Evolutionary conservation across 2,888 invertebrate genomes (phyloP).

Genomic region (Labia minor): DNA sequence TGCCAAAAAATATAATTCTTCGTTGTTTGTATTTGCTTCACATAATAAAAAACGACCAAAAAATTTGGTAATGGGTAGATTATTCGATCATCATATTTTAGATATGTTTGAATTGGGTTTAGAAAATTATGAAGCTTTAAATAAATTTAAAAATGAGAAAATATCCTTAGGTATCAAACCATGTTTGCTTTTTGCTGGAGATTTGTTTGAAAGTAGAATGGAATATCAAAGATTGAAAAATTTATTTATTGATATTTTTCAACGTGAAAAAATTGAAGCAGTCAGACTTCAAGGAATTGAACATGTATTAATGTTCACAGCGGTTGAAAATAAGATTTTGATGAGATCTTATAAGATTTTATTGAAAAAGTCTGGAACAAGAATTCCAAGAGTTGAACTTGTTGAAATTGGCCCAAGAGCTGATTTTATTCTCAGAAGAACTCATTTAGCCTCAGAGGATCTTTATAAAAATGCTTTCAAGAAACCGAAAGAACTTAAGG

Average conservation of each 20-base stretch:
- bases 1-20: constrained; percentile 72
- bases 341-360: constrained; percentile 66
- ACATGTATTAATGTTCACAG: constrained; percentile 83
- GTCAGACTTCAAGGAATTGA: constrained; percentile 88
- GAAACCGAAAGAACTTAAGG: constrained; percentile 65
- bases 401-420: constrained; percentile 89
- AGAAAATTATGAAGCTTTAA: constrained; percentile 65
- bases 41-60: constrained; percentile 92
- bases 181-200: constrained; percentile 82
- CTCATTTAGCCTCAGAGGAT: constrained; percentile 80
- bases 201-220: constrained; percentile 72
- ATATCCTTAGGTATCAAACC: constrained; percentile 77
- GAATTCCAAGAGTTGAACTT: constrained; percentile 81
- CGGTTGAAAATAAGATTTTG: constrained; percentile 64
- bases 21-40: constrained; percentile 81
- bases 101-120: constrained; percentile 96
- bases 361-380: constrained; percentile 82
- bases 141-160: constrained; percentile 68
- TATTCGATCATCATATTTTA: constrained; percentile 77
- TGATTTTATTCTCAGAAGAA: constrained; percentile 75
- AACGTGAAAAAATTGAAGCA: constrained; percentile 66
- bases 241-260: constrained; percentile 84
- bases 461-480: constrained; percentile 72
- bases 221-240: constrained; percentile 77
- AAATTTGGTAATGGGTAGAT: constrained; percentile 79